Evolutionary conservation across 2,113 vertebrate genomes (phyloP).

Genomic region (Neofelis nebulosa): DNA sequence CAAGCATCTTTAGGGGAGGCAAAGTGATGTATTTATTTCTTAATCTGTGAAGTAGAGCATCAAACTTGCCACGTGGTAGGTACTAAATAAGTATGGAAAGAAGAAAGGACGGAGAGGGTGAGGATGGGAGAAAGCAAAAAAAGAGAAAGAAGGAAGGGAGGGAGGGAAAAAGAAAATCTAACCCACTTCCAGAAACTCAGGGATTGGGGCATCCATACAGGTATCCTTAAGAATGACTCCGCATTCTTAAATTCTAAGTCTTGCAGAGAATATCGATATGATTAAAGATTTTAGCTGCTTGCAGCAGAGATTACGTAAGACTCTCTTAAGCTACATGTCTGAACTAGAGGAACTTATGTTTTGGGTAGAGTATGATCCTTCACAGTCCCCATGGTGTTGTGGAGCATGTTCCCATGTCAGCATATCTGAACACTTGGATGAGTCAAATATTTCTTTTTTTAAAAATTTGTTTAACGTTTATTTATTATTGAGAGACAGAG

Average conservation of each 20-base stretch:
- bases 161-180: not conserved
- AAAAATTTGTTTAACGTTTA: no score
- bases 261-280: not conserved
- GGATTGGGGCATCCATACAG: not conserved
- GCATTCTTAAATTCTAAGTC: not conserved
- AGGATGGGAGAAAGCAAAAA: not conserved
- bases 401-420: not conserved
- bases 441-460: not conserved
- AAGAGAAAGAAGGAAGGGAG: not conserved
- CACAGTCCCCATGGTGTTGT: not conserved
- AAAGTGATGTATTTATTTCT: not conserved
- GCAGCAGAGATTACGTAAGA: not conserved
- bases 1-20: not conserved
- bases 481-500: no score
- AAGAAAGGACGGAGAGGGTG: not conserved
- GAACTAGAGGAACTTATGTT: not conserved
- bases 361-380: not conserved
- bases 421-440: not conserved
- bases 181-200: not conserved
- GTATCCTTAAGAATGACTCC: not conserved
- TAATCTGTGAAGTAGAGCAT: not conserved
- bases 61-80: not conserved
- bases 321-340: not conserved
- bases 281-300: not conserved
- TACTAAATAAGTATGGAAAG: not conserved